Conservation (phyloP, 2,888 invertebrate species). For the Atrina japonica region DNA sequence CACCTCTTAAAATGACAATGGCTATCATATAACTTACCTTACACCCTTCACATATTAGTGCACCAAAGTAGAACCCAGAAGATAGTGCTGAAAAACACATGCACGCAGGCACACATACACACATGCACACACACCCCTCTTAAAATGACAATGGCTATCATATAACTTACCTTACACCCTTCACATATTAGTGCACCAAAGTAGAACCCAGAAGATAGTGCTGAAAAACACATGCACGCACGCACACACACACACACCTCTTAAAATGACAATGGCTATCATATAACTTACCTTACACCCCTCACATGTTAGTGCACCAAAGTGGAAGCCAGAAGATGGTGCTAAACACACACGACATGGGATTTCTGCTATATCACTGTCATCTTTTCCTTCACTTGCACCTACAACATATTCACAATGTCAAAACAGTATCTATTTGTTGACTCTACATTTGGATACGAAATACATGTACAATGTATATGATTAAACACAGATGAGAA, state of each 20-base stretch:
- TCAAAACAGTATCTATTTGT: too few relatives aligned
- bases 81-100: constrained; percentile 78
- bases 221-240: too few relatives aligned
- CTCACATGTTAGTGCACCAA: constrained; percentile 80
- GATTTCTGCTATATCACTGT: constrained; percentile 71
- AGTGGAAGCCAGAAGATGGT: constrained; percentile 80
- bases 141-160: too few relatives aligned
- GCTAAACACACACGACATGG: constrained; percentile 80
- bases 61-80: constrained; percentile 80
- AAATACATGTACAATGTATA: too few relatives aligned
- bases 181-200: constrained; percentile 81
- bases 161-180: constrained; percentile 81
- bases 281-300: constrained; percentile 80
- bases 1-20: too few relatives aligned
- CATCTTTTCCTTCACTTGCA: constrained; percentile 48
- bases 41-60: constrained; percentile 80
- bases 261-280: too few relatives aligned
- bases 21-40: too few relatives aligned
- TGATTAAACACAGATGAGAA: background rate
- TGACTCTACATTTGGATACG: too few relatives aligned
- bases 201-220: constrained; percentile 80
- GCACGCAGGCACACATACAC: too few relatives aligned
- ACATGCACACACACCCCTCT: too few relatives aligned
- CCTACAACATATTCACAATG: too few relatives aligned
- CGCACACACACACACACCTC: too few relatives aligned